Evolutionary conservation across 1,140 invertebrate species (phyloP), one percentile per base, ranked within the genome.

Genomic region (Calliopsis andreniformis): DNA sequence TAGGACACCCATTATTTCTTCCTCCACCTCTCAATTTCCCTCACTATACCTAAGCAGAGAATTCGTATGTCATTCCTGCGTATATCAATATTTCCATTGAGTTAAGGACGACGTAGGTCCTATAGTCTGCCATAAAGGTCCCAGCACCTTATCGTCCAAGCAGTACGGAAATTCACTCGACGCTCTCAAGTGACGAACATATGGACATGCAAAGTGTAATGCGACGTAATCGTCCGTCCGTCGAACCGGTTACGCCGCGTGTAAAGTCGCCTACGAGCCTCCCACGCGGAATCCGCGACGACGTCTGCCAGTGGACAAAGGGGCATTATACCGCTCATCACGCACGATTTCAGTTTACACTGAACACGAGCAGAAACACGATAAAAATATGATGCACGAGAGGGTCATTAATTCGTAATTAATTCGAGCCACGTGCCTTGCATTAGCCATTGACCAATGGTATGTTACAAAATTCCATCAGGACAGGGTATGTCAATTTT

Each of bases 171-270:
- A 67, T 23, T 51, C 8, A n/a, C 28, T 20, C 3, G 18, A 53
- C 23, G 47, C 12, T 25, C 14, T 39, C 43, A 8, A 20, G n/a
- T 25, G 49, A 71, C 25, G 51, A 78, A 14, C 30, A 32, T 32
- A 42, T 28, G 43, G 35, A 20, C 39, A 18, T 28, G 78, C 47
- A 66, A 82, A 43, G 51, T 56, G 58, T 75, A 67, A 81, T 55
- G 62, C 67, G 61, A 83, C 47, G 79, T 82, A 85, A 84, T 85
- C 72, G 72, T 66, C 58, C 59, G 79, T 83, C 76, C 78, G 67
- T 80, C 72, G 72, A 78, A 80, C 64, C 51, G 49, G 67, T 78
- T 45, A 32, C 14, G 42, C 16, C 45, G 35, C 78, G 76, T 80
- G 80, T 87, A 82, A 80, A 82, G 47, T 45, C 45, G 55, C 79